Conservation (phyloP, 1,140 invertebrate species). For the Aphelenchoides besseyi region DNA sequence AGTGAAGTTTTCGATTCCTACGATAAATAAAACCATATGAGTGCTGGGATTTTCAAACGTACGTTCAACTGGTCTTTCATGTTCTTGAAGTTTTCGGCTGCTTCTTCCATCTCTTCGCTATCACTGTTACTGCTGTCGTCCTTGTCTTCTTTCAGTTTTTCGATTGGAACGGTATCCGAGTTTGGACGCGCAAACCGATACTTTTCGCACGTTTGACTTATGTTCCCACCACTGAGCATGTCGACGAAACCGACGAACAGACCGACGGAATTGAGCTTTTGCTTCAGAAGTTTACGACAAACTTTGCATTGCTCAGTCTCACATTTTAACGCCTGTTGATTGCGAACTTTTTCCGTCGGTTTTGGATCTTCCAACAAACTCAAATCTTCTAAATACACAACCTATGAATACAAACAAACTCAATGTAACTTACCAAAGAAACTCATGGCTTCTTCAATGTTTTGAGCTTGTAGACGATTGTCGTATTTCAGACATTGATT, state of each 20-base stretch:
- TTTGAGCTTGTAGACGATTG: constrained; percentile 9
- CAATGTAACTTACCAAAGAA: too few species aligned
- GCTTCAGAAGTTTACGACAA: neutral
- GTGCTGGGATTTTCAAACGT: too few species aligned
- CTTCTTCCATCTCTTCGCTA: neutral
- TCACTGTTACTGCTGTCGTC: neutral
- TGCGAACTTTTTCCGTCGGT: neutral
- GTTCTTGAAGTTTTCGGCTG: neutral
- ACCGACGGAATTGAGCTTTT: constrained; percentile 3
- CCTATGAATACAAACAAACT: too few species aligned
- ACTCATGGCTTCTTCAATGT: neutral
- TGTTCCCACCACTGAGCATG: neutral
- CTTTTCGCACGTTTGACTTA: neutral
- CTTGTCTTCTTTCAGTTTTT: neutral
- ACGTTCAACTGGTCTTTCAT: neutral
- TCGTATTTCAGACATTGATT: constrained; percentile 7
- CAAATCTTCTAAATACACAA: too few species aligned
- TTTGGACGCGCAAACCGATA: neutral
- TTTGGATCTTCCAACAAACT: constrained; percentile 9
- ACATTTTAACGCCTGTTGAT: neutral
- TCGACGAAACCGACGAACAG: neutral
- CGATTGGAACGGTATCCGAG: neutral
- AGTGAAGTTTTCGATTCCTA: neutral
- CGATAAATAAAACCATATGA: too few species aligned
- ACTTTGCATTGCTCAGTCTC: neutral